Base-by-base conservation (phyloP, 2,113 vertebrate genomes). In the Helogale parvula region DNA sequence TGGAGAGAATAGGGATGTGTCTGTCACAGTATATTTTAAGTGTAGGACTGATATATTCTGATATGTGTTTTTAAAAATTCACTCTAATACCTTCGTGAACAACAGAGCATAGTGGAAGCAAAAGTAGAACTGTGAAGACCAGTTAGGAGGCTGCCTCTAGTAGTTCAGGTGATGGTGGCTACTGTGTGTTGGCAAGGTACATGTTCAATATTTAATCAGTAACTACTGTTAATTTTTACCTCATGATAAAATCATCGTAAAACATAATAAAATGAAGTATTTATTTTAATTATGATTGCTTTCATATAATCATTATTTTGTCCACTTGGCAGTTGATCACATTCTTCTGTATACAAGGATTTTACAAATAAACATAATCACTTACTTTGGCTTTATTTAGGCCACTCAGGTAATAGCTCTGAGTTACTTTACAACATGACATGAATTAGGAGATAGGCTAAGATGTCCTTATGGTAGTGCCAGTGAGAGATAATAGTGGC, bases 301-400 rank as follows among this genome's bases (percentile, higher is more conserved):
- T 35, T 77, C 52, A 50, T 1, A 23, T 86, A 86, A 86, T 88
- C 50, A 82, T 54, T 33, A 0, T 63, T 93, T 93, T 74, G 21
- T 94, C 60, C 72, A 41, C 57, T 71, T 88, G 47, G 47, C 82
- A 2, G 35, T 82, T 68, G 38, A 80, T 74, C 19, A 23, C 6
- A 60, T 93, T 84, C 57, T 88, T 71, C 74, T n/a, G 41, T 50
- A 65, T 47, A 65, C 3, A 85, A 45, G 77, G 33, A 71, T 71
- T 96, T 94, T 94, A 19, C 1, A 66, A 91, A 14, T 35, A 84
- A 92, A 57, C 76, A 3, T 8, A 68, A 71, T 31, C 54, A 84
- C 21, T 94, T 88, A 31, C 16, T 63, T 87, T 80, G 60, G 50
- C 11, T 91, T 93, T 76, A 35, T 94, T 95, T 92, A 60, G 57